Conservation (phyloP, 2,113 vertebrate genomes). For the Neomonachus schauinslandi region DNA sequence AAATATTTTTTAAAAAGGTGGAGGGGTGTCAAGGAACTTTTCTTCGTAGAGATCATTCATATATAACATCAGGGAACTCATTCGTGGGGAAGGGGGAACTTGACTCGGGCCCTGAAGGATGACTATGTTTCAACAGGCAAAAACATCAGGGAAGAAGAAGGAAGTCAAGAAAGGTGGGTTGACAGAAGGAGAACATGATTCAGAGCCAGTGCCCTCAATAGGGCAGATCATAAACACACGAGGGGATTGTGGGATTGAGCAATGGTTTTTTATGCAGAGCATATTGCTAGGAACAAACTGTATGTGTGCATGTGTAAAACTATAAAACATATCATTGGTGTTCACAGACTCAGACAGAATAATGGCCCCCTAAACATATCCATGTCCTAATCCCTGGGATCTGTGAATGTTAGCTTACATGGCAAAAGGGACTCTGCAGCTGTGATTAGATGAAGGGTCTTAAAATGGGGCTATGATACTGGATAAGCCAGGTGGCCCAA, state of each 20-base stretch:
- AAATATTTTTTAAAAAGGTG: not conserved
- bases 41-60: not conserved
- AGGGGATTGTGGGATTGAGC: rapidly evolving
- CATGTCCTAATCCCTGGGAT: not conserved
- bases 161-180: not conserved
- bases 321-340: not conserved
- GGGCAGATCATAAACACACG: rapidly evolving
- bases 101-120: not conserved
- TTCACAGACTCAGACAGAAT: not conserved
- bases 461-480: not conserved
- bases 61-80: not conserved
- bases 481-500: not conserved
- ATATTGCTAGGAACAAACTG: not conserved
- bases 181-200: not conserved
- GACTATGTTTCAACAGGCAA: not conserved
- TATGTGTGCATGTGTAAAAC: too few relatives aligned
- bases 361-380: not conserved
- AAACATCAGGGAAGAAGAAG: not conserved
- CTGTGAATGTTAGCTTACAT: not conserved
- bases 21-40: not conserved
- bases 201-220: not conserved
- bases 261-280: not conserved
- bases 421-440: not conserved
- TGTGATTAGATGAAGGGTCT: not conserved
- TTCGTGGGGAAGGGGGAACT: not conserved